Evolutionary conservation across 1,140 invertebrate genomes (phyloP).

Genomic region (Drosophila pseudoananassae): DNA sequence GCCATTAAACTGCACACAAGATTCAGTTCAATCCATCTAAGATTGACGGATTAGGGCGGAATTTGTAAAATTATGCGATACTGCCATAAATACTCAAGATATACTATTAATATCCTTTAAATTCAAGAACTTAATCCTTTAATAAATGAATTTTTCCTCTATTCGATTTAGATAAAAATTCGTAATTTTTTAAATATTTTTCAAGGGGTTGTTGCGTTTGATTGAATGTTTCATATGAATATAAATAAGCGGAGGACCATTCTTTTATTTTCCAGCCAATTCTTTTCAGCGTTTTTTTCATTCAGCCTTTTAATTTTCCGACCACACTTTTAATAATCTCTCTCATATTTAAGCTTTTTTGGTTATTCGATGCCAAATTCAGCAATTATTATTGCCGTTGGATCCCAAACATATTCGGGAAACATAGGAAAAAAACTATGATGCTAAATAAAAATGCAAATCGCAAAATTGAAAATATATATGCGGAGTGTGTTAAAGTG

Average conservation of each 20-base stretch:
- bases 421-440: slow-evolving; percentile 5
- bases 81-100: not conserved
- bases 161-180: too few species aligned
- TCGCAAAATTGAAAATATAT: slow-evolving; percentile 30
- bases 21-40: slow-evolving; percentile 29
- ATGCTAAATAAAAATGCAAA: slow-evolving; percentile 22
- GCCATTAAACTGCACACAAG: slow-evolving; percentile 51
- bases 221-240: not conserved
- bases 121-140: too few species aligned
- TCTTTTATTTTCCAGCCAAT: not conserved
- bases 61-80: slow-evolving; percentile 6
- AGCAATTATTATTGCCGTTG: slow-evolving; percentile 1
- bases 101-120: too few species aligned
- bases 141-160: too few species aligned
- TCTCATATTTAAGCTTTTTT: not conserved
- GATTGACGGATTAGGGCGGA: slow-evolving; percentile 15
- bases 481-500: slow-evolving; percentile 6
- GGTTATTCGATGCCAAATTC: slow-evolving; percentile 5
- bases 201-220: not conserved
- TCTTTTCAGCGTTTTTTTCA: not conserved
- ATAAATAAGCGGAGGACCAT: not conserved
- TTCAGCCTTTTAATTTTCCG: not conserved
- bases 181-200: not conserved
- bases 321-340: slow-evolving; percentile 1
- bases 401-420: not conserved